A percentile compares a stretch with the other conserved stretches of the same genome.
These are phyloP conservation scores for Nestor notabilis DNA, from an alignment of 2,113 vertebrate species.

Conservation along the genomic window DNA sequence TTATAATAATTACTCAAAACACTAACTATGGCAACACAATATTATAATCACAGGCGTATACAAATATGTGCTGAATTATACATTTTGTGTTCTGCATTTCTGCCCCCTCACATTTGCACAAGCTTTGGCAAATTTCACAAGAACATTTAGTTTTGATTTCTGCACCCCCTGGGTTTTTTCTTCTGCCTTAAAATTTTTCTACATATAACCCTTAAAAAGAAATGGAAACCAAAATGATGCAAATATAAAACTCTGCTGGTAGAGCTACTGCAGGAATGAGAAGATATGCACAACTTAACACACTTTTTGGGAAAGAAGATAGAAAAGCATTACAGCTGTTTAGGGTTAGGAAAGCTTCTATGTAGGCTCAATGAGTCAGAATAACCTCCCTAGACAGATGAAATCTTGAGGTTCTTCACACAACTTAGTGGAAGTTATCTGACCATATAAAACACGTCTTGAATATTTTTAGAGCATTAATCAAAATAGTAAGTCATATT, in stretches of 20 bases:
- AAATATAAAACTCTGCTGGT: background rate
- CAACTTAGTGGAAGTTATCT: background rate
- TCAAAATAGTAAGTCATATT: background rate
- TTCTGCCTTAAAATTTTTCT: background rate
- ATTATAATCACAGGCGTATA: background rate
- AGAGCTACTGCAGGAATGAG: background rate
- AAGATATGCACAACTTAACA: background rate
- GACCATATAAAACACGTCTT: background rate
- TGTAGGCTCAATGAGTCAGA: background rate
- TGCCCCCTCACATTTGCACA: background rate
- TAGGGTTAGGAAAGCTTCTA: background rate
- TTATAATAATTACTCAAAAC: background rate
- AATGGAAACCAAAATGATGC: background rate
- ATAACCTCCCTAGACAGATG: background rate
- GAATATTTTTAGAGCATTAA: background rate
- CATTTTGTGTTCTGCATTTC: background rate
- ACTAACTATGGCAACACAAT: background rate
- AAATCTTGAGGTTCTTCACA: background rate
- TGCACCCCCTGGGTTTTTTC: background rate
- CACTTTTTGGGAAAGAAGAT: background rate
- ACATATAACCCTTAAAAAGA: background rate
- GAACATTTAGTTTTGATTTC: background rate
- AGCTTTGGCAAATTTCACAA: background rate
- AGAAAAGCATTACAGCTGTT: background rate
- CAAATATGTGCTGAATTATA: background rate